phyloP scores from a whole-genome alignment of 2,888 invertebrate species.

The Pycnomerus fuliginosus region DNA sequence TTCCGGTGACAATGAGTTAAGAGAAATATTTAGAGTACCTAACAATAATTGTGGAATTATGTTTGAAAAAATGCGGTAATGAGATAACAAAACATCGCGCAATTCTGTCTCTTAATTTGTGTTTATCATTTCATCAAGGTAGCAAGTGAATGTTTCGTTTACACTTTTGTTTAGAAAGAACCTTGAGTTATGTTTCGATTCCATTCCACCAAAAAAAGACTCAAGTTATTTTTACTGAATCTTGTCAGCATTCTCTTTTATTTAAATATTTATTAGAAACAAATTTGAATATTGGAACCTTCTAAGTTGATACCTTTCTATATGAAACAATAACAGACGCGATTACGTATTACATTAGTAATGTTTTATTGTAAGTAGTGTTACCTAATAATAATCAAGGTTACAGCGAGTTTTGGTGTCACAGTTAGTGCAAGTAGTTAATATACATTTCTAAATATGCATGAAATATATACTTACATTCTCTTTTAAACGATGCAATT shows the following conservation, averaged over 20 bases:
- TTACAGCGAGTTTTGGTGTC: slow-evolving; percentile 37
- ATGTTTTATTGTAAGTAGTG: slow-evolving; percentile 36
- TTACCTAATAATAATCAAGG: slow-evolving; percentile 44
- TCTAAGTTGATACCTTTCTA: slow-evolving; percentile 36
- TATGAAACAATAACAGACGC: slow-evolving; percentile 36
- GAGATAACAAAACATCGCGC: slow-evolving; percentile 2
- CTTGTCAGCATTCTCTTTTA: slow-evolving; percentile 38
- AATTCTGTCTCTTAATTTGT: slow-evolving; percentile 24
- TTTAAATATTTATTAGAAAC: slow-evolving; percentile 37
- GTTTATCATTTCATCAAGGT: slow-evolving; percentile 40
- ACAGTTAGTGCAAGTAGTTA: slow-evolving; percentile 39
- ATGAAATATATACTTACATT: slow-evolving; percentile 33
- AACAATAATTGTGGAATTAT: too few relatives aligned
- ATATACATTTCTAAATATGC: slow-evolving; percentile 37
- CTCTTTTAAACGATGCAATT: slow-evolving; percentile 31
- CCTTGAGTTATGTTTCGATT: slow-evolving; percentile 39
- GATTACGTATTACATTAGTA: slow-evolving; percentile 38
- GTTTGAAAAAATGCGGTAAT: background rate
- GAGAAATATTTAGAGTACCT: too few relatives aligned
- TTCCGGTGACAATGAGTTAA: too few relatives aligned
- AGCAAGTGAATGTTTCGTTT: slow-evolving; percentile 42
- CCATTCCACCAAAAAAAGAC: slow-evolving; percentile 33
- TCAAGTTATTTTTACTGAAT: slow-evolving; percentile 36
- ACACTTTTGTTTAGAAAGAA: slow-evolving; percentile 42
- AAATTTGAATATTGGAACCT: slow-evolving; percentile 38